Percentiles rank a stretch among this genome's conserved stretches.
These are phyloP conservation scores for Lasioglossum lativentre DNA, from an alignment of 2,888 invertebrate species.

Conservation along the genomic window DNA sequence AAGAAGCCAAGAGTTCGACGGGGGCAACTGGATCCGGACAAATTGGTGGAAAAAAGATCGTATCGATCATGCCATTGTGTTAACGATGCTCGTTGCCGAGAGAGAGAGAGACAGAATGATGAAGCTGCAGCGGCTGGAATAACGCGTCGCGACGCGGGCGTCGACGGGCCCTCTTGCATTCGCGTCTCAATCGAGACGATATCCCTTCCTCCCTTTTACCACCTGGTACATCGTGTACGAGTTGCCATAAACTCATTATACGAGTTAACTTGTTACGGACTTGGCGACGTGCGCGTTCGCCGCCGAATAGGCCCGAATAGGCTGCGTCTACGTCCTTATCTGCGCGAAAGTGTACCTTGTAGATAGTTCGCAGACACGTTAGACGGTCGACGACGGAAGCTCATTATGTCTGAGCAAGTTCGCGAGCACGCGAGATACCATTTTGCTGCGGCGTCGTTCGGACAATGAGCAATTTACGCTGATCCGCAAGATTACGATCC, in stretches of 20 bases:
- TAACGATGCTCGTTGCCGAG: neutral
- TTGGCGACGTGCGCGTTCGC: conserved; percentile 42
- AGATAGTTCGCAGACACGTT: conserved; percentile 28
- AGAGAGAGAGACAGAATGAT: neutral
- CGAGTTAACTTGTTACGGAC: conserved; percentile 60
- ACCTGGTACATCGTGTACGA: conserved; percentile 33
- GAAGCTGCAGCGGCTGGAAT: neutral
- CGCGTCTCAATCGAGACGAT: neutral
- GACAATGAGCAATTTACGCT: conserved; percentile 37
- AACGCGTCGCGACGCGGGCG: neutral
- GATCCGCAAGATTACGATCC: conserved; percentile 32
- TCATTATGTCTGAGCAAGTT: conserved; percentile 37
- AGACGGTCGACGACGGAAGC: conserved; percentile 35
- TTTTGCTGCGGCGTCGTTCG: neutral
- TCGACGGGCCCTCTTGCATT: neutral
- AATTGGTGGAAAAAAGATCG: neutral
- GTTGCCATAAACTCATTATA: conserved; percentile 69
- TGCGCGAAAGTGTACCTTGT: neutral
- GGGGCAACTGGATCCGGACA: neutral
- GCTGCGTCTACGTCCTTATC: conserved; percentile 24
- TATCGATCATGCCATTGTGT: neutral
- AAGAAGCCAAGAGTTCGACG: neutral
- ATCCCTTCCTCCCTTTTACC: neutral
- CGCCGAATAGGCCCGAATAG: conserved; percentile 37
- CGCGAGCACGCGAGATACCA: conserved; percentile 27